Evolutionary conservation across 2,113 vertebrate species (phyloP).

Genomic region (Nerophis lumbriciformis): DNA sequence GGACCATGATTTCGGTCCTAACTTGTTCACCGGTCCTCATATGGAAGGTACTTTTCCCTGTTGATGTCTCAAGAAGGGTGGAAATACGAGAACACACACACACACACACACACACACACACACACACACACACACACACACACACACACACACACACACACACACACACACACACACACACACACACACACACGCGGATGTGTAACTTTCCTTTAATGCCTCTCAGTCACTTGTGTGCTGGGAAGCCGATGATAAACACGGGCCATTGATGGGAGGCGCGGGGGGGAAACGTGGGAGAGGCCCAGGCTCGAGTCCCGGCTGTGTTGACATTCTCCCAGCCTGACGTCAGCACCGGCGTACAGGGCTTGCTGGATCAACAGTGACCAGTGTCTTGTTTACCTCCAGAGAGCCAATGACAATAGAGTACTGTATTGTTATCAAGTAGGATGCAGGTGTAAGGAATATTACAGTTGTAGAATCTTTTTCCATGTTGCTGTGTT

Average conservation of each 20-base stretch:
- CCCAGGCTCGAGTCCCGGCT: constrained; percentile 48
- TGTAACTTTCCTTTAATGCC: constrained; percentile 48
- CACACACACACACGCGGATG: constrained; percentile 37
- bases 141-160: constrained; percentile 14
- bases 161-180: too few species aligned
- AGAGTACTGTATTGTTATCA: constrained; percentile 36
- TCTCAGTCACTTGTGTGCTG: constrained; percentile 19
- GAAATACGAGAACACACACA: too few species aligned
- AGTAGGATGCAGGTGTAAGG: constrained; percentile 15
- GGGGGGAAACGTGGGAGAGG: constrained; percentile 44
- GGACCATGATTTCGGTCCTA: too few species aligned
- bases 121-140: too few species aligned
- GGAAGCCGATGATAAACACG: constrained; percentile 45
- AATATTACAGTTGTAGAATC: not conserved
- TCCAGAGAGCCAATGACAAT: constrained; percentile 30
- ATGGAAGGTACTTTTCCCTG: too few species aligned
- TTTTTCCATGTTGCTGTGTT: too few species aligned
- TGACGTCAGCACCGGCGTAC: constrained; percentile 59
- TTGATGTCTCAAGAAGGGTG: too few species aligned
- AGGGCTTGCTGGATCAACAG: constrained; percentile 44
- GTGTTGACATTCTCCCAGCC: constrained; percentile 64
- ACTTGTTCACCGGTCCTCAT: too few species aligned
- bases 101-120: constrained; percentile 8
- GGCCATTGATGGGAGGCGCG: constrained; percentile 26
- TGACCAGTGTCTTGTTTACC: constrained; percentile 54